Evolutionary conservation across 2,797 vertebrate genomes (phyloP), one percentile per base, ranked within the genome.

Genomic region (Dicrostonyx torquatus): DNA sequence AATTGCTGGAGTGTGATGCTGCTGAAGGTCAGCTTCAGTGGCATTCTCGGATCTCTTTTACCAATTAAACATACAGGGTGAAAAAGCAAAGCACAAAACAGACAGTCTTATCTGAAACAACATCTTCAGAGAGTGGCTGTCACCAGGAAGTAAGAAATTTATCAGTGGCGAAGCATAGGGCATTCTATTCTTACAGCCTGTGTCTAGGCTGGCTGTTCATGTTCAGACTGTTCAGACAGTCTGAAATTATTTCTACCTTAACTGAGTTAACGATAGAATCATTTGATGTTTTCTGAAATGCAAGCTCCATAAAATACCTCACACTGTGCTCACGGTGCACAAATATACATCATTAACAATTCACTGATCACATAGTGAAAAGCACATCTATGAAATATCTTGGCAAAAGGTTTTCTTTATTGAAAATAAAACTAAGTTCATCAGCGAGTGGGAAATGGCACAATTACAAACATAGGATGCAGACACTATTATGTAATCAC

Each of bases 341-440:
- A 40, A 88, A 93, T 75, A 48, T 13, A 75, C 31, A 84, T 10
- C 40, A 11, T 43, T 70, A 82, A 95, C 79, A 89, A 48, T 90
- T 96, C 55, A 0, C 55, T 80, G 48, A 43, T 82, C 45, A 83
- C 62, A 89, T 94, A 68, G 66, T 70, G 48, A 43, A 55, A 87
- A 86, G 43, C 34, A 29, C 18, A 89, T 87, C 55, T 88, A 66
- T 90, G 91, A 68, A 77, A 70, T 72, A 58, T 86, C 91, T 95
- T 80, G 45, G 86, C 55, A 86, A 83, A 50, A 45, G n/a, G 60
- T 43, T 31, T 85, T 60, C 80, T 40, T 94, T 9, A 34, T 24
- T 90, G 80, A 55, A 91, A 86, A 75, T 75, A 70, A 89, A 68
- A 2, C 53, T 58, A 85, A 84, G 55, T 7, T 58, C 53, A 24